Evolutionary conservation across 2,797 vertebrate species (phyloP).

Genomic region (Dromococcyx pavoninus): DNA sequence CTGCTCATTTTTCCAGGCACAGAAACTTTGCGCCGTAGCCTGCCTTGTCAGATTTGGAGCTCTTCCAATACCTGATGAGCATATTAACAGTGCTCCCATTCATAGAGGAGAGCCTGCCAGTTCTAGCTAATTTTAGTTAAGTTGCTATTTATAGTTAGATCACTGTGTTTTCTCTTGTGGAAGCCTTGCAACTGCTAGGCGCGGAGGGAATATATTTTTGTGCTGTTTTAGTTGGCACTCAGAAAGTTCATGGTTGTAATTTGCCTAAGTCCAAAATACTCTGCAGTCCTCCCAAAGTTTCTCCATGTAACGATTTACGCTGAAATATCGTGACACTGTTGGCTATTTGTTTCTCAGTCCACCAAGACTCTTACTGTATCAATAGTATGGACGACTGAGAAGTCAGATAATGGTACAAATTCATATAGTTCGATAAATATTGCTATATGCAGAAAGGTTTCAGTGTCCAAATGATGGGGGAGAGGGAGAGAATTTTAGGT

Average conservation of each 20-base stretch:
- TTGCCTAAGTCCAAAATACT: background rate
- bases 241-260: background rate
- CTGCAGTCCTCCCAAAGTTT: background rate
- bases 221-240: slow-evolving; percentile 30
- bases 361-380: background rate
- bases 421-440: background rate
- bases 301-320: background rate
- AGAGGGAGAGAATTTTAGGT: background rate
- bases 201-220: background rate
- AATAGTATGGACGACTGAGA: background rate
- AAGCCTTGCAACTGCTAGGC: background rate
- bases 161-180: background rate
- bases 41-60: slow-evolving; percentile 59
- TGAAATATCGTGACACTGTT: background rate
- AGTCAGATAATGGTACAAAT: background rate
- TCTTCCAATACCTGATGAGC: slow-evolving; percentile 65
- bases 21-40: slow-evolving; percentile 26
- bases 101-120: slow-evolving; percentile 41
- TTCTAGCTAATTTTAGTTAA: slow-evolving; percentile 61
- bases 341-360: background rate
- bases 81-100: slow-evolving; percentile 68
- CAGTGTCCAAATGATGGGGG: background rate
- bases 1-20: slow-evolving; percentile 59
- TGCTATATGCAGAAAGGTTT: background rate
- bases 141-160: slow-evolving; percentile 53